phyloP scores from a whole-genome alignment of 2,113 vertebrate genomes.

The Triplophysa rosa region DNA sequence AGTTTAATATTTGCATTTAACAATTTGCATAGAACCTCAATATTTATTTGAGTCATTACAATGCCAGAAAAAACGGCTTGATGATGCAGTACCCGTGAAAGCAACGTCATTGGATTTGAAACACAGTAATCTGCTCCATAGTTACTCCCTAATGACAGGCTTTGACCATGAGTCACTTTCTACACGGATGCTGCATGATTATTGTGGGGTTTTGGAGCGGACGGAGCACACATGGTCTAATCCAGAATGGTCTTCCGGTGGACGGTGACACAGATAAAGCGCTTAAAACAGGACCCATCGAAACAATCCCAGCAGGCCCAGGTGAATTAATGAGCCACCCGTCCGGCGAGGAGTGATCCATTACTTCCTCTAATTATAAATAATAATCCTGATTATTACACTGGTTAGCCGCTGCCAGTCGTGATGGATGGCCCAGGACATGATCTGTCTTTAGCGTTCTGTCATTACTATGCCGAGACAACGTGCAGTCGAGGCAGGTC shows the following conservation, averaged over 20 bases:
- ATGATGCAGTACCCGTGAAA: neutral
- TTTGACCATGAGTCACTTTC: slow-evolving; percentile 22
- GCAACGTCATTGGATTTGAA: slow-evolving; percentile 10
- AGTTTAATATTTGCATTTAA: no score
- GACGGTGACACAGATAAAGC: slow-evolving; percentile 91
- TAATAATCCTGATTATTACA: slow-evolving; percentile 99
- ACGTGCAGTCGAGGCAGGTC: slow-evolving; percentile 71
- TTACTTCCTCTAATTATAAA: slow-evolving; percentile 99
- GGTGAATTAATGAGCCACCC: slow-evolving; percentile 97
- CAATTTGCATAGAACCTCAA: no score
- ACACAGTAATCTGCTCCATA: slow-evolving; percentile 18
- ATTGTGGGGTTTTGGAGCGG: slow-evolving; percentile 19
- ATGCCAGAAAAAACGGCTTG: neutral
- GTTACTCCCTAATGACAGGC: slow-evolving; percentile 28
- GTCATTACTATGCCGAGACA: slow-evolving; percentile 70
- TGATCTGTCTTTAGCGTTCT: slow-evolving; percentile 84
- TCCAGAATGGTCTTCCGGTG: slow-evolving; percentile 69
- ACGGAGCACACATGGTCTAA: slow-evolving; percentile 45
- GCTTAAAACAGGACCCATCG: slow-evolving; percentile 77
- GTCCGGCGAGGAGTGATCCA: slow-evolving; percentile 97
- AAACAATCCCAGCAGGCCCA: slow-evolving; percentile 82
- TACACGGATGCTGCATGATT: slow-evolving; percentile 4
- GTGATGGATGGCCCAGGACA: slow-evolving; percentile 92
- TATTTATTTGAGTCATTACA: no score
- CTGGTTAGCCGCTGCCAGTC: slow-evolving; percentile 92